Evolutionary conservation across 2,797 vertebrate genomes (phyloP).

Genomic region (Oreonectes daqikongensis): DNA sequence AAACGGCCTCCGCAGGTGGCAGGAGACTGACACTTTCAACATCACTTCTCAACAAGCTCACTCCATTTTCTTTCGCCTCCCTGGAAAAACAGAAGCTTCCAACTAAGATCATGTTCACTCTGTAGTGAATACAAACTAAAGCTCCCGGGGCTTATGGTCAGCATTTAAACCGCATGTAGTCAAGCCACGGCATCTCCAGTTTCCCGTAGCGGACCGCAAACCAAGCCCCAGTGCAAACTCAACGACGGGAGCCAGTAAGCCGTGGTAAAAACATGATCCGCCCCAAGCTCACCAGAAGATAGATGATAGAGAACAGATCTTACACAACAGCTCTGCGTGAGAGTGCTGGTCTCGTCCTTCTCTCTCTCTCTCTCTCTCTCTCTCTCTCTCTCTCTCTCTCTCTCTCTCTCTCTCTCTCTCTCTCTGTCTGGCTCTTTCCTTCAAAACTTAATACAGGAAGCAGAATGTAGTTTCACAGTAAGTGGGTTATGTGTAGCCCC

Average conservation of each 20-base stretch:
- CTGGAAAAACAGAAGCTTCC: constrained; percentile 7
- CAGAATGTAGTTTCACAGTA: constrained; percentile 66
- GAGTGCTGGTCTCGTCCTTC: constrained; percentile 33
- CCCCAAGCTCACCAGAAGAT: constrained; percentile 32
- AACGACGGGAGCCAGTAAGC: constrained; percentile 32
- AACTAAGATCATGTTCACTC: not conserved
- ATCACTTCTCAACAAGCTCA: constrained; percentile 19
- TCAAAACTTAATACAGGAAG: constrained; percentile 46
- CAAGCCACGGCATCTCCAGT: constrained; percentile 36
- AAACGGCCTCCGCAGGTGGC: constrained; percentile 39
- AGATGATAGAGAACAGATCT: constrained; percentile 51
- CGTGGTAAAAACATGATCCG: constrained; percentile 42
- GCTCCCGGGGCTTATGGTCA: constrained; percentile 32
- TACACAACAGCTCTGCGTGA: constrained; percentile 36
- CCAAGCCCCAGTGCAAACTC: constrained; percentile 32
- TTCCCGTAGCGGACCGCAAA: constrained; percentile 53
- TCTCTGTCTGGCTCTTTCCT: constrained; percentile 25
- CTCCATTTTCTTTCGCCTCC: not conserved
- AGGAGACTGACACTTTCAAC: constrained; percentile 37
- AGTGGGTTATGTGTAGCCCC: constrained; percentile 79
- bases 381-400: constrained; percentile 5
- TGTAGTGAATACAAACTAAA: not conserved
- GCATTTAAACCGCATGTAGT: constrained; percentile 36
- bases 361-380: constrained; percentile 25
- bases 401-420: constrained; percentile 17